Conservation (phyloP, 2,797 vertebrate genomes). For the Pygocentrus nattereri region DNA sequence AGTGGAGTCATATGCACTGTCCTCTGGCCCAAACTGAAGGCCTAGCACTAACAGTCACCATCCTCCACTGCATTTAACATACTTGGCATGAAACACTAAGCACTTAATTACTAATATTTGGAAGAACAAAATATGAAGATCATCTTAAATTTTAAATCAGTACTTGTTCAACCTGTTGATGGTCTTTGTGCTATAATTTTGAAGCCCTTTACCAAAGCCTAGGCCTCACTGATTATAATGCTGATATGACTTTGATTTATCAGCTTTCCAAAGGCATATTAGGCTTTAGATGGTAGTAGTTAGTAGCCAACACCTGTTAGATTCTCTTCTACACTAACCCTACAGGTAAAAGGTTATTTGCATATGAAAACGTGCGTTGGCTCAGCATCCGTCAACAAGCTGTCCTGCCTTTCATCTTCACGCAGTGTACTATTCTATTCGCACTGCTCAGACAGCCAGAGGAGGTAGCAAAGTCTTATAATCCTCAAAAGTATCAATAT, state of each 20-base stretch:
- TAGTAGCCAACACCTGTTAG: background rate
- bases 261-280: background rate
- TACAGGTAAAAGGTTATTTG: constrained; percentile 9
- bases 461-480: background rate
- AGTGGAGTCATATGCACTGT: no score
- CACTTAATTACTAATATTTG: no score
- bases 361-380: constrained; percentile 22
- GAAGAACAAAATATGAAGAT: background rate
- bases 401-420: background rate
- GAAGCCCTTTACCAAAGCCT: background rate
- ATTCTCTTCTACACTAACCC: background rate
- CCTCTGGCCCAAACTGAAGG: no score
- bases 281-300: background rate
- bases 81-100: background rate
- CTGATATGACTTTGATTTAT: background rate
- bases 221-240: background rate
- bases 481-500: background rate
- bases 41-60: no score
- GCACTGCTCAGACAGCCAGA: background rate
- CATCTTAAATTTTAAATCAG: background rate
- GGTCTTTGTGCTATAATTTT: background rate
- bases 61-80: background rate
- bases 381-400: background rate
- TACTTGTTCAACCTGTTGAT: background rate
- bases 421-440: background rate